Conservation (phyloP, 1,140 invertebrate genomes). For the Helicorthomorpha holstii region DNA sequence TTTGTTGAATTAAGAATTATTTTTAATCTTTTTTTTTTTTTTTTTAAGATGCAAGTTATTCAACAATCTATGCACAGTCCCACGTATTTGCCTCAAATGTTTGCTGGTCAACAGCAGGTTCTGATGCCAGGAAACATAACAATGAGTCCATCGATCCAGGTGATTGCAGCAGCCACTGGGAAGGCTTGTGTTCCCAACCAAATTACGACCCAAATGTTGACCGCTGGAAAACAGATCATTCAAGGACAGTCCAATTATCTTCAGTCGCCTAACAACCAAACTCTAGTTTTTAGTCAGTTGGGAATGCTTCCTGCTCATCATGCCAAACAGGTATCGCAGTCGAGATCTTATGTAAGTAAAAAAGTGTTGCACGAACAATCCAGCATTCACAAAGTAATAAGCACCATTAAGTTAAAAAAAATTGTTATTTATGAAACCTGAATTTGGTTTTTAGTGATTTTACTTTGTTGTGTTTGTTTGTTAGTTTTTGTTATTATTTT, state of each 20-base stretch:
- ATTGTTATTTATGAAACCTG: too few relatives aligned
- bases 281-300: conserved; percentile 51
- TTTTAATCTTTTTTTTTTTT: too few relatives aligned
- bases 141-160: conserved; percentile 60
- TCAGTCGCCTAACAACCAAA: conserved; percentile 54
- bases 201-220: conserved; percentile 57
- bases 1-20: too few relatives aligned
- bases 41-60: conserved; percentile 47
- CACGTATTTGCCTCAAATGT: conserved; percentile 58
- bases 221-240: conserved; percentile 44
- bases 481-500: too few relatives aligned
- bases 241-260: conserved; percentile 41
- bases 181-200: conserved; percentile 65
- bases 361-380: too few relatives aligned
- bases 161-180: conserved; percentile 50
- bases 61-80: conserved; percentile 61
- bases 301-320: conserved; percentile 38
- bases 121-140: conserved; percentile 61
- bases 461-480: too few relatives aligned
- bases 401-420: too few relatives aligned
- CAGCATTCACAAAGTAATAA: too few relatives aligned
- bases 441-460: too few relatives aligned
- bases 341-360: conserved; percentile 21
- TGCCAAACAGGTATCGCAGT: conserved; percentile 15
- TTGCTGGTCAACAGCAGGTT: conserved; percentile 50